phyloP scores from a whole-genome alignment of 2,888 invertebrate genomes.

The Axea sp. region DNA sequence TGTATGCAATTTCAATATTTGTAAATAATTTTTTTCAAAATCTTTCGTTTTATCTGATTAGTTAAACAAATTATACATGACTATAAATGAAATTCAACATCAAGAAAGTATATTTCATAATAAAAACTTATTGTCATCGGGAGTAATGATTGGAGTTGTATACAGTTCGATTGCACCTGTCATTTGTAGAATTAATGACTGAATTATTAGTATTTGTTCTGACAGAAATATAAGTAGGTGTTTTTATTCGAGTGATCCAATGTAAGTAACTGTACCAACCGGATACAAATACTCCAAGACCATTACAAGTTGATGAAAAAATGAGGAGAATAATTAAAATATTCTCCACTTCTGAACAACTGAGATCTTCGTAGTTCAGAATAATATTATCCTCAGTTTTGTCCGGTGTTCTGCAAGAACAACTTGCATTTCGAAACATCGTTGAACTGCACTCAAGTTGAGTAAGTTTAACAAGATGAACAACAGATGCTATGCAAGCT shows the following conservation, averaged over 20 bases:
- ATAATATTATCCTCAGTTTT: constrained; percentile 61
- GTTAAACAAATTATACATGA: no score
- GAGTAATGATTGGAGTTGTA: constrained; percentile 66
- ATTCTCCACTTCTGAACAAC: constrained; percentile 74
- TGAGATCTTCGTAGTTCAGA: constrained; percentile 72
- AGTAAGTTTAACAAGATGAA: constrained; percentile 71
- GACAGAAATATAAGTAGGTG: constrained; percentile 72
- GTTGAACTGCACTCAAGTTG: constrained; percentile 73
- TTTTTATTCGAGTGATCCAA: constrained; percentile 70
- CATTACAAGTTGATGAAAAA: constrained; percentile 72
- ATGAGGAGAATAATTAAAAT: constrained; percentile 72
- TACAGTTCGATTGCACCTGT: constrained; percentile 60
- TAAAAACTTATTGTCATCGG: constrained; percentile 67
- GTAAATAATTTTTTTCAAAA: no score
- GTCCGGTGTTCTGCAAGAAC: constrained; percentile 70
- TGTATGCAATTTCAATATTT: no score
- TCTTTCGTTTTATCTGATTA: no score
- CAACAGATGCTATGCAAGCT: constrained; percentile 70
- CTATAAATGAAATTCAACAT: no score
- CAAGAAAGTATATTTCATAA: no score
- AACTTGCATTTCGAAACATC: constrained; percentile 69
- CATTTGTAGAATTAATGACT: constrained; percentile 31
- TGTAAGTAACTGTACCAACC: constrained; percentile 74
- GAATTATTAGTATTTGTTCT: constrained; percentile 64
- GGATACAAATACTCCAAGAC: constrained; percentile 68